Evolutionary conservation across 1,140 invertebrate genomes (phyloP), one percentile per base, ranked within the genome.

Genomic region (Hycleus cichorii): DNA sequence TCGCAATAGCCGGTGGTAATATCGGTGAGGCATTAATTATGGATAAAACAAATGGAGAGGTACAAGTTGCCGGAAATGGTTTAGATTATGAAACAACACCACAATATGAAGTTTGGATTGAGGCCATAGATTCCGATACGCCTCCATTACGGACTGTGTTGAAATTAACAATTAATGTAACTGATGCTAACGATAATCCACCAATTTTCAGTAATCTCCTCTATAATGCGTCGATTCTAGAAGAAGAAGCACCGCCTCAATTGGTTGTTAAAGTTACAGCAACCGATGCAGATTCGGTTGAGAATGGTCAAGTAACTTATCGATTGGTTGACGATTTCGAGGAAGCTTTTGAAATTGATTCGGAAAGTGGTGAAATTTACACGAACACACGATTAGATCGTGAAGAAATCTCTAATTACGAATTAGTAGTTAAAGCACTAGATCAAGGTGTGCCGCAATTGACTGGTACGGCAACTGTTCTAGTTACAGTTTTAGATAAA

Each of bases 1-100:
- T 90, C 71, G 83, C 83, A 11, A 90, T 97, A 63, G 93, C 91
- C 11, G 94, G 93, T 6, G 95, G 95, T 3, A 95, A 97, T 72
- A 80, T 93, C 8, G 89, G 88, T 0, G 85, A 92, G 58, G 89
- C 91, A 3, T 82, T 97, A 40, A 81, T 79, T 67, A 87, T 97
- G 47, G 88, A 95, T 72, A 67, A 81, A 8, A 82, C 82, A 32
- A 88, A 83, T 38, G 93, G 94, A 11, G 84, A 89, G 73, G 80
- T 96, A 5, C 81, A 79, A 61, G 83, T 95, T 0, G 84, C 87
- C 2, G 83, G 83, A 5, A 83, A 81, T 66, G 87, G 87, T 1
- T 79, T 98, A 49, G 94, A 98, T 75, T 95, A 90, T 68, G 95
- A 97, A 78, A 85, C 86, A 1, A 81, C 86, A 57, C 82, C 86